phyloP scores from a whole-genome alignment of 2,888 invertebrate genomes.

The Rhopalosiphum nymphaeae region DNA sequence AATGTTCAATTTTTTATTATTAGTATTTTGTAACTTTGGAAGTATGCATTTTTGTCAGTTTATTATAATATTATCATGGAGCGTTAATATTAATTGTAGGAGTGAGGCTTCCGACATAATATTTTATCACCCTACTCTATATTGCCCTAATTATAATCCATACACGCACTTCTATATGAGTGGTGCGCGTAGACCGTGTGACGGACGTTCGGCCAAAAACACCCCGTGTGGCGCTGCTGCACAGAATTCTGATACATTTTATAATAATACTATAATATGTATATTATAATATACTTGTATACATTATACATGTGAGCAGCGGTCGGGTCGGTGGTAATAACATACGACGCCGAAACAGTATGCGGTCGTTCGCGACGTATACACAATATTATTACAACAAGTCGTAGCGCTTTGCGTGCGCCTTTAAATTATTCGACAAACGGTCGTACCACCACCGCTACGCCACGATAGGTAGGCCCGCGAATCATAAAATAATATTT shows the following conservation, averaged over 20 bases:
- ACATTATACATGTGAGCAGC: neutral
- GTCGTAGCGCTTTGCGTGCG: neutral
- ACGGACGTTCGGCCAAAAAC: neutral
- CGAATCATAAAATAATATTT: neutral
- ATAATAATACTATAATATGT: neutral
- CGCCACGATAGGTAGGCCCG: neutral
- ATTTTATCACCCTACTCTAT: neutral
- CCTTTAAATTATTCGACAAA: neutral
- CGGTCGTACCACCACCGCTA: neutral
- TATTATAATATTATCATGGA: neutral
- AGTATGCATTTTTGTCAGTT: neutral
- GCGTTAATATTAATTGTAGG: neutral
- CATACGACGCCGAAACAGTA: neutral
- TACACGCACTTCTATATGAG: neutral
- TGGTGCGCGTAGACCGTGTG: neutral
- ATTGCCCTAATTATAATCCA: neutral
- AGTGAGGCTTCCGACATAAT: neutral
- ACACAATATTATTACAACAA: neutral
- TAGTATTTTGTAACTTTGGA: neutral
- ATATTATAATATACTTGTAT: neutral
- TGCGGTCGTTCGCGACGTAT: neutral
- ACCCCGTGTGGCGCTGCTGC: neutral
- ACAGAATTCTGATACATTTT: neutral
- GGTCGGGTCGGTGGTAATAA: neutral
- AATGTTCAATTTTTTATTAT: neutral